Conservation (phyloP, 2,888 invertebrate species). For the Eristalinus sepulchralis region DNA sequence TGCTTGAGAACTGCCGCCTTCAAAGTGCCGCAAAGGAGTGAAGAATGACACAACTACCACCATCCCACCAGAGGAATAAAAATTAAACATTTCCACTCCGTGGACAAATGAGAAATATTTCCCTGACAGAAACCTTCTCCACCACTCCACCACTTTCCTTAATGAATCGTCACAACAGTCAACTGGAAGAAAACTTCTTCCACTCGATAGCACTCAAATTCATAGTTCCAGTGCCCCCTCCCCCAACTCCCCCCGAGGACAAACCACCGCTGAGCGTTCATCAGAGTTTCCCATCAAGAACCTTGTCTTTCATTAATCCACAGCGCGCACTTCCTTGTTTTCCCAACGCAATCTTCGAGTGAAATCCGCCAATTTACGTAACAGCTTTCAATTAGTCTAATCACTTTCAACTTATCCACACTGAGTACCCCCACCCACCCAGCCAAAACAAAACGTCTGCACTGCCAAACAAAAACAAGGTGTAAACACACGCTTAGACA, state of each 20-base stretch:
- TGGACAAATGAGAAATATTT: too few relatives aligned
- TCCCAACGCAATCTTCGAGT: neutral
- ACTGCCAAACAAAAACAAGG: neutral
- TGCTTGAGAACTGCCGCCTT: too few relatives aligned
- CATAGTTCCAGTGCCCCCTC: neutral
- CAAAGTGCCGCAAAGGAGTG: too few relatives aligned
- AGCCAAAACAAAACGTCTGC: neutral
- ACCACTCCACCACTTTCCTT: too few relatives aligned
- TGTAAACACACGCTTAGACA: conserved; percentile 9
- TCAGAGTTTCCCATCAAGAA: neutral
- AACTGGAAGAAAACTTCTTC: too few relatives aligned
- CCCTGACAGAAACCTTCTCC: too few relatives aligned
- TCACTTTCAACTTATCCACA: conserved; percentile 15
- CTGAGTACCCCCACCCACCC: neutral
- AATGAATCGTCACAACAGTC: too few relatives aligned
- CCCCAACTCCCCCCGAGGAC: neutral
- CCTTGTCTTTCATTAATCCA: neutral
- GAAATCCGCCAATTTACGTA: conserved; percentile 28
- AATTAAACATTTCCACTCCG: too few relatives aligned
- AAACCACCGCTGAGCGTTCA: too few relatives aligned
- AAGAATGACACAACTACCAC: too few relatives aligned
- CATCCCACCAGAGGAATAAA: too few relatives aligned
- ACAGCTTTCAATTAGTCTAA: conserved; percentile 29
- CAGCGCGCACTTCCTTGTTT: neutral
- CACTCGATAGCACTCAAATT: too few relatives aligned